Percentiles rank a stretch among this genome's conserved stretches.
Evolutionary conservation across 2,113 vertebrate genomes (phyloP).

Genomic region (Rhineura floridana): DNA sequence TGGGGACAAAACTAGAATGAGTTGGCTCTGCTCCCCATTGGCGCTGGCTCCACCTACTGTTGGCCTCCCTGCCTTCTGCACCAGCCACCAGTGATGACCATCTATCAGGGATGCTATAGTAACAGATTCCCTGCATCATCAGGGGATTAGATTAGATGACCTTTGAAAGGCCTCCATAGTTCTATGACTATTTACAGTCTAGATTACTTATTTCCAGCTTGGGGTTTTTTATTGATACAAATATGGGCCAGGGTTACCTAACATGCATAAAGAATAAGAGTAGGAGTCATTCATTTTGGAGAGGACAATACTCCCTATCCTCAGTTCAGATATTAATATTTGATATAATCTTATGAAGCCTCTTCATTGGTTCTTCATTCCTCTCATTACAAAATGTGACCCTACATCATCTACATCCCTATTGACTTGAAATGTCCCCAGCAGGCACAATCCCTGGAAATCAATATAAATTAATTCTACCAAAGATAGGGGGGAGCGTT

Average conservation of each 20-base stretch:
- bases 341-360: not conserved
- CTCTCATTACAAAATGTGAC: conserved; percentile 20
- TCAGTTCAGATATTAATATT: not conserved
- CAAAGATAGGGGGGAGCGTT: not conserved
- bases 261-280: not conserved
- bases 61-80: too few relatives aligned
- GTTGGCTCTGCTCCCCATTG: too few relatives aligned
- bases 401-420: conserved; percentile 22
- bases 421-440: conserved; percentile 6
- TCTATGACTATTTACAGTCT: too few relatives aligned
- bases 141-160: too few relatives aligned
- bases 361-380: not conserved
- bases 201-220: too few relatives aligned
- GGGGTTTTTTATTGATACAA: not conserved
- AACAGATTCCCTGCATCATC: too few relatives aligned
- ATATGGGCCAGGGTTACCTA: not conserved
- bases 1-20: too few relatives aligned
- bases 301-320: not conserved
- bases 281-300: not conserved
- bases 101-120: too few relatives aligned
- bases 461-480: conserved; percentile 31
- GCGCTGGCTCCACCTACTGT: too few relatives aligned
- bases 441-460: not conserved
- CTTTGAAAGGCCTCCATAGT: too few relatives aligned
- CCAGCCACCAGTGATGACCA: too few relatives aligned